Evolutionary conservation across 2,113 vertebrate species (phyloP).

Genomic region (Tenrec ecaudatus): DNA sequence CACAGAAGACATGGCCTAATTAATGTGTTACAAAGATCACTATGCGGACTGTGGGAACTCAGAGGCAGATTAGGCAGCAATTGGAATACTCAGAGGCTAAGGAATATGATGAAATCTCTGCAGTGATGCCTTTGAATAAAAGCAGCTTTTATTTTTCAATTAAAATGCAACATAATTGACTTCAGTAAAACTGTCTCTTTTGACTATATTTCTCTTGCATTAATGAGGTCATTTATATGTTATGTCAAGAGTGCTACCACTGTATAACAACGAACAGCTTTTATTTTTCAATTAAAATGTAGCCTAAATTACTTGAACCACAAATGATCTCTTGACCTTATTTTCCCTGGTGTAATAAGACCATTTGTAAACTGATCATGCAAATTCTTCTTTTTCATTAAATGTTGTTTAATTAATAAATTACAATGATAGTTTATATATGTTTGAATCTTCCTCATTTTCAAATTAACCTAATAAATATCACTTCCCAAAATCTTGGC

Average conservation of each 20-base stretch:
- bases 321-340: conserved; percentile 69
- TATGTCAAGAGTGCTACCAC: conserved; percentile 59
- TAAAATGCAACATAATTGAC: conserved; percentile 69
- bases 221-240: conserved; percentile 72
- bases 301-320: conserved; percentile 62
- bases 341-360: conserved; percentile 53
- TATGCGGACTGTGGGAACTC: neutral
- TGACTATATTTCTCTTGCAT: conserved; percentile 72
- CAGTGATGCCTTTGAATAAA: conserved; percentile 42
- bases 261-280: conserved; percentile 63
- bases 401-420: conserved; percentile 48
- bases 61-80: neutral
- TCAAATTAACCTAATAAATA: conserved; percentile 1
- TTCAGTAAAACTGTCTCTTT: conserved; percentile 59
- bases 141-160: conserved; percentile 67
- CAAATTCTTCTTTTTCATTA: conserved; percentile 64
- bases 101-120: conserved; percentile 19
- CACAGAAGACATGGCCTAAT: neutral
- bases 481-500: neutral
- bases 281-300: conserved; percentile 75
- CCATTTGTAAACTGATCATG: conserved; percentile 54
- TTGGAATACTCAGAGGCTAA: neutral
- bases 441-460: neutral
- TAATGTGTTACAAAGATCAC: neutral
- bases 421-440: neutral